A percentile compares a stretch with the other conserved stretches of the same genome.
Evolutionary conservation across 2,888 invertebrate genomes (phyloP).

Genomic region (Camponotus fellah): DNA sequence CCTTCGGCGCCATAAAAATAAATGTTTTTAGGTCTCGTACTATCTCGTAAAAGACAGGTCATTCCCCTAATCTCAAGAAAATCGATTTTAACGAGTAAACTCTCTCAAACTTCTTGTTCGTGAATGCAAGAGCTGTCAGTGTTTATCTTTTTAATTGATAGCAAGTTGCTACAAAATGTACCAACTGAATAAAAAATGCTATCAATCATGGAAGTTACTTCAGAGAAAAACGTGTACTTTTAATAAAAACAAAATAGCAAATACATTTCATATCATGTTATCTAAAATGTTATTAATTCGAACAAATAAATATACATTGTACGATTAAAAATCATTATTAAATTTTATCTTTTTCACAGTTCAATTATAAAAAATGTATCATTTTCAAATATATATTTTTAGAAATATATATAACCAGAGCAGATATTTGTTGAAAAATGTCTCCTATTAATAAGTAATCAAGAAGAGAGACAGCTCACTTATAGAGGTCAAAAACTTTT

Average conservation of each 20-base stretch:
- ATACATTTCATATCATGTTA: neutral
- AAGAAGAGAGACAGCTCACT: neutral
- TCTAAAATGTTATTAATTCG: neutral
- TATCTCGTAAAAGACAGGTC: conserved; percentile 15
- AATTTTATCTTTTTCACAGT: neutral
- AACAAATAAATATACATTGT: neutral
- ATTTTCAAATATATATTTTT: neutral
- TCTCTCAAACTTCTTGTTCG: neutral
- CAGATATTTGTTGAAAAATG: neutral
- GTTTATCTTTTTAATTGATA: conserved; percentile 22
- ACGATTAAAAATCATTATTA: neutral
- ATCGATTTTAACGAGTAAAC: conserved; percentile 46
- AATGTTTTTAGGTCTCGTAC: conserved; percentile 36
- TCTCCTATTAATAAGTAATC: neutral
- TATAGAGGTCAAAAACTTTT: neutral
- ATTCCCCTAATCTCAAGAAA: conserved; percentile 53
- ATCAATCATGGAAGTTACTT: neutral
- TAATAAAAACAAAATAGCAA: neutral
- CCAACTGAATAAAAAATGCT: neutral
- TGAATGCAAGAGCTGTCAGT: neutral
- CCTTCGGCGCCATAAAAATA: conserved; percentile 31
- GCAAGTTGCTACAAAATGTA: neutral
- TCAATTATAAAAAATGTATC: neutral
- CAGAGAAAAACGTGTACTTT: neutral
- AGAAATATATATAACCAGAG: neutral